phyloP scores from a whole-genome alignment of 1,140 invertebrate species.

The Cydia splendana region DNA sequence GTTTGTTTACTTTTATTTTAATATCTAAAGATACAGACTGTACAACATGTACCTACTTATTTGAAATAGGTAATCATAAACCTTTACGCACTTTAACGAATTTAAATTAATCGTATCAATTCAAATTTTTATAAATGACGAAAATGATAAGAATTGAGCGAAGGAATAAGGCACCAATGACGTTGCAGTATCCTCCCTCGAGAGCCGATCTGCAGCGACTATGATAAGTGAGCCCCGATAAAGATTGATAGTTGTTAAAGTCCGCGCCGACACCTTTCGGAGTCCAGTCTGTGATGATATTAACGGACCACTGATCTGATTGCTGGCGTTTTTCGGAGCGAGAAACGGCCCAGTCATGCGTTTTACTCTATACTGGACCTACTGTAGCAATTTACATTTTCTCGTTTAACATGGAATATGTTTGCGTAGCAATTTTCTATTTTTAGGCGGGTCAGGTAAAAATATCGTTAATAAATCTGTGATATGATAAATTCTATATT shows the following conservation, averaged over 20 bases:
- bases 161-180: slow-evolving; percentile 23
- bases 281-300: slow-evolving; percentile 51
- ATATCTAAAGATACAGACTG: too few species aligned
- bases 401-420: too few species aligned
- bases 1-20: too few species aligned
- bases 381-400: neutral
- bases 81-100: too few species aligned
- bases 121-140: too few species aligned
- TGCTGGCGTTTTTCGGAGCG: slow-evolving; percentile 44
- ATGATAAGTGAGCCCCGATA: slow-evolving; percentile 33
- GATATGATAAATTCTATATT: too few species aligned
- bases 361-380: slow-evolving; percentile 20
- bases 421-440: too few species aligned
- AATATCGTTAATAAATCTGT: too few species aligned
- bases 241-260: slow-evolving; percentile 56
- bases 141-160: neutral
- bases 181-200: slow-evolving; percentile 13
- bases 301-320: slow-evolving; percentile 51
- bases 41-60: too few species aligned
- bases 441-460: too few species aligned
- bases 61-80: too few species aligned
- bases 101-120: too few species aligned
- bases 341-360: slow-evolving; percentile 48
- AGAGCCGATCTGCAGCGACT: slow-evolving; percentile 18
- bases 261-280: slow-evolving; percentile 46